A percentile compares a stretch with the other conserved stretches of the same genome.
These are phyloP conservation scores for Chirona hameri DNA, from an alignment of 2,888 invertebrate genomes.

Conservation along the genomic window DNA sequence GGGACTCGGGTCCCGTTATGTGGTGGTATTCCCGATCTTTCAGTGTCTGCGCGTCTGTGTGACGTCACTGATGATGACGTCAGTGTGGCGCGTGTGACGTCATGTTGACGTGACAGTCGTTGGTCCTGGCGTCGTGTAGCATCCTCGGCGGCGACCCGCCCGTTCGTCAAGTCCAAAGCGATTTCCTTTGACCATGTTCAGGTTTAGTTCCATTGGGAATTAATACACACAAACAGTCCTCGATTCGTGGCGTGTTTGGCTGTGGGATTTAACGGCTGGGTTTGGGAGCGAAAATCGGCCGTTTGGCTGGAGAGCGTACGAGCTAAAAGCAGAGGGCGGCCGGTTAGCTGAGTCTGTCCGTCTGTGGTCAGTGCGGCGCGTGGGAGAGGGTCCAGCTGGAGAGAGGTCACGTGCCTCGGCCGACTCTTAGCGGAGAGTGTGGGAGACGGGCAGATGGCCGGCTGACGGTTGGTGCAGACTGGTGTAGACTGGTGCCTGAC, in stretches of 20 bases:
- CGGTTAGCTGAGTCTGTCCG: no score
- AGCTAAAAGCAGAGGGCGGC: no score
- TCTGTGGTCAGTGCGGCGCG: no score
- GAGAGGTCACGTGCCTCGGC: no score
- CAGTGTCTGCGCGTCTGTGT: neutral
- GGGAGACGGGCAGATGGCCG: no score
- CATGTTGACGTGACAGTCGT: neutral
- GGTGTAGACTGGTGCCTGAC: no score
- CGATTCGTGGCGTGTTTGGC: slow-evolving; percentile 51
- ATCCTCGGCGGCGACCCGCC: neutral
- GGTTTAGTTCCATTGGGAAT: neutral
- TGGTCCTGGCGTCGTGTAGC: neutral
- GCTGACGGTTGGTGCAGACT: no score
- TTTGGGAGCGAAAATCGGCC: no score
- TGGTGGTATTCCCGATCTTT: neutral
- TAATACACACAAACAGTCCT: neutral
- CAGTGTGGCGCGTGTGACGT: neutral
- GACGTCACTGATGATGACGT: neutral
- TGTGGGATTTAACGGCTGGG: no score
- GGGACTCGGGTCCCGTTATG: neutral
- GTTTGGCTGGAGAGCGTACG: no score
- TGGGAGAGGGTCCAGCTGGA: no score
- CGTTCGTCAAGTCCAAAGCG: neutral
- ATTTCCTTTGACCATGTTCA: neutral
- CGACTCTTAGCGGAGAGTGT: no score